Percentiles rank a stretch among this genome's conserved stretches.
Evolutionary conservation across 1,140 invertebrate species (phyloP).

Genomic region (Galendromus occidentalis): DNA sequence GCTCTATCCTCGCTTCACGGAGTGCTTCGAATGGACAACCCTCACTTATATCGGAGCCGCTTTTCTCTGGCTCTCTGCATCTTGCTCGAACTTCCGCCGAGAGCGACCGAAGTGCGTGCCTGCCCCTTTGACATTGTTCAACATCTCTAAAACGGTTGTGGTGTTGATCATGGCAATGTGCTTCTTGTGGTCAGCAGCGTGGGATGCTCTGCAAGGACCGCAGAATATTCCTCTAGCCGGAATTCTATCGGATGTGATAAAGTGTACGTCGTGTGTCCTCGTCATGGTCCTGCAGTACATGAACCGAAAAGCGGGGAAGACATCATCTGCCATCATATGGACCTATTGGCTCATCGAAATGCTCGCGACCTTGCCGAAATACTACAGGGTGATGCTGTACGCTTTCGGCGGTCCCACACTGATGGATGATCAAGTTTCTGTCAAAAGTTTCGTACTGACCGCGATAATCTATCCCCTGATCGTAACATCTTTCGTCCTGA

Average conservation of each 20-base stretch:
- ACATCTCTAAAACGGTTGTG: neutral
- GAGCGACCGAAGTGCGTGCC: neutral
- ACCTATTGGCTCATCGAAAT: neutral
- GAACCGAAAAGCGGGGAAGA: neutral
- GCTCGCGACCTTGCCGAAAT: neutral
- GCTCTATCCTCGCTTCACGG: slow-evolving; percentile 13
- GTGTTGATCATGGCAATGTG: neutral
- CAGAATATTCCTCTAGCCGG: neutral
- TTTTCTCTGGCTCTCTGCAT: neutral
- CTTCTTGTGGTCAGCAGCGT: neutral
- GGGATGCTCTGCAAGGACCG: neutral
- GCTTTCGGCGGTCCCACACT: neutral
- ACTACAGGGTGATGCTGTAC: neutral
- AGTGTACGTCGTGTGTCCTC: neutral
- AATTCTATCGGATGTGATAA: neutral
- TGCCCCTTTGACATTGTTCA: neutral
- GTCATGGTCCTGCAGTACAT: neutral
- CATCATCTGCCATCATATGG: neutral
- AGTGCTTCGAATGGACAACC: slow-evolving; percentile 17
- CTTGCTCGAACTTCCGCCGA: neutral
- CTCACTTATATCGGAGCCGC: slow-evolving; percentile 16
- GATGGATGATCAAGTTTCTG: neutral
- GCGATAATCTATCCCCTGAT: slow-evolving; percentile 33
- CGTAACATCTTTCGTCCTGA: slow-evolving; percentile 48
- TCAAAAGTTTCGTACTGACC: neutral